Conservation (phyloP, 2,888 invertebrate species). For the Thera obeliscata region DNA sequence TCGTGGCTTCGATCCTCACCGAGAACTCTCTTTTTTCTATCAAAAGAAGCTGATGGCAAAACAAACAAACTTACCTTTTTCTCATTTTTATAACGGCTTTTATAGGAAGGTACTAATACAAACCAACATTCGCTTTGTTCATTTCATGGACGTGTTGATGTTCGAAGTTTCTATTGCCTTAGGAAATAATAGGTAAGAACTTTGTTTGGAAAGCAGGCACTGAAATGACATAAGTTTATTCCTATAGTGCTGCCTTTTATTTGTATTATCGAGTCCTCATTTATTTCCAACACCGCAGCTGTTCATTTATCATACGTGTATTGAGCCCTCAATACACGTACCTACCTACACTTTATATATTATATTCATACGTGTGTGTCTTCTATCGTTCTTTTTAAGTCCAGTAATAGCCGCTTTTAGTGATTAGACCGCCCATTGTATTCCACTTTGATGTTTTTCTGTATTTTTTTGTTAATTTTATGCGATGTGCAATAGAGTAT, state of each 20-base stretch:
- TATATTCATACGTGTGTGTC: no score
- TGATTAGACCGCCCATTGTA: no score
- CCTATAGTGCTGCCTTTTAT: constrained; percentile 17
- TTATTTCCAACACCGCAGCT: constrained; percentile 13
- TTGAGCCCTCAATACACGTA: no score
- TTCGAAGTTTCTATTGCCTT: constrained; percentile 41
- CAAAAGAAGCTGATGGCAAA: constrained; percentile 13
- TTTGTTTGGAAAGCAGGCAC: constrained; percentile 38
- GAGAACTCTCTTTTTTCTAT: no score
- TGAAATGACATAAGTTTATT: constrained; percentile 36
- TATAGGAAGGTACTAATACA: constrained; percentile 29
- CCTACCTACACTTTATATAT: no score
- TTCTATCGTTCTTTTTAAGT: no score
- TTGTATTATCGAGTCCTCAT: constrained; percentile 25
- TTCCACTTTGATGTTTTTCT: no score
- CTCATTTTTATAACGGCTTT: constrained; percentile 28
- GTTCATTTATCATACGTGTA: not conserved
- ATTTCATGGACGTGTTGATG: constrained; percentile 39
- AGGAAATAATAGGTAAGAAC: constrained; percentile 20
- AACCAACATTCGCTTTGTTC: constrained; percentile 28
- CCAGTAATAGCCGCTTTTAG: no score
- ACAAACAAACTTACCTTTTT: constrained; percentile 20
- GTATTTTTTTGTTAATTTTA: no score
- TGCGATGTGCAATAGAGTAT: no score
- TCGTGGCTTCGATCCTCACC: no score